Evolutionary conservation across 2,797 vertebrate species (phyloP).

Genomic region (Eleutherodactylus coqui): DNA sequence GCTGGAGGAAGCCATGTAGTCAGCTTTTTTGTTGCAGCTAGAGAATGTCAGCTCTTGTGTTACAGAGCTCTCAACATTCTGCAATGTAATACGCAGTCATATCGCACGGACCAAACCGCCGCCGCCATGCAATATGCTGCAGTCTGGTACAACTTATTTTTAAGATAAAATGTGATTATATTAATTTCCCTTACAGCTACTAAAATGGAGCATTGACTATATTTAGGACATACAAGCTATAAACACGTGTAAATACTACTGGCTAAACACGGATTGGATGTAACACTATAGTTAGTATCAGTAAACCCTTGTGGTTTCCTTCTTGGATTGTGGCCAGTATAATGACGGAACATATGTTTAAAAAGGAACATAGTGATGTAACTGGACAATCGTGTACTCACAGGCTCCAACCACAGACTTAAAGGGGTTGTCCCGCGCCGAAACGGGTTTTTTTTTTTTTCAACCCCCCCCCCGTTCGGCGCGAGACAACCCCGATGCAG

Average conservation of each 20-base stretch:
- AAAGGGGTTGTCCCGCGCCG: too few species aligned
- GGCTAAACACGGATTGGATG: neutral
- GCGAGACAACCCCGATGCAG: too few species aligned
- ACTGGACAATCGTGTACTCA: slow-evolving; percentile 6
- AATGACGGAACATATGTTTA: slow-evolving; percentile 4
- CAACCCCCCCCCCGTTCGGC: too few species aligned
- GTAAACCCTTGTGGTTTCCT: slow-evolving; percentile 15
- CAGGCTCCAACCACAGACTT: neutral
- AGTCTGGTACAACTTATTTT: neutral
- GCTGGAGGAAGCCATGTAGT: slow-evolving; percentile 7
- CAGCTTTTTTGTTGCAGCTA: slow-evolving; percentile 23
- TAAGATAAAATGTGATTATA: neutral
- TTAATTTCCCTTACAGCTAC: neutral
- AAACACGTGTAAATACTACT: slow-evolving; percentile 18
- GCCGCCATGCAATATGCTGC: neutral
- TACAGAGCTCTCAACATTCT: slow-evolving; percentile 3
- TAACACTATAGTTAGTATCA: slow-evolving; percentile 28
- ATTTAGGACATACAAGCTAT: neutral
- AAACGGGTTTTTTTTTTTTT: too few species aligned
- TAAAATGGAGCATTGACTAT: neutral
- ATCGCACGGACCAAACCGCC: neutral
- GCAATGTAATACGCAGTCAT: slow-evolving; percentile 3
- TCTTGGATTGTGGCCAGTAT: slow-evolving; percentile 18
- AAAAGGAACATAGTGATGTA: neutral
- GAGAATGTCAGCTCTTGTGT: slow-evolving; percentile 37